Evolutionary conservation across 92 coral and sea anemone genomes (phyloP), one percentile per base, ranked within the genome.

Genomic region (Muricea muricata): DNA sequence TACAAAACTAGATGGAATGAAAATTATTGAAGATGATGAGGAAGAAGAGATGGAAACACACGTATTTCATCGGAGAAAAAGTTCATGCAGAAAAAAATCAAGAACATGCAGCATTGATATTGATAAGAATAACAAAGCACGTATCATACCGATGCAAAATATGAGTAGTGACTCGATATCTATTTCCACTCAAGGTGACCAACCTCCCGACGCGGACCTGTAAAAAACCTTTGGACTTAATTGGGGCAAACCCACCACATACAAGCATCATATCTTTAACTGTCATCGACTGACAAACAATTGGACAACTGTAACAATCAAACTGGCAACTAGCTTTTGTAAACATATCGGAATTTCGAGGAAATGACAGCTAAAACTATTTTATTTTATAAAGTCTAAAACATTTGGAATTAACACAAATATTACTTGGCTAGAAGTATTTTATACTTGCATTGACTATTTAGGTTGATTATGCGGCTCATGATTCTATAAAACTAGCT

Each of bases 1-100:
- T 28, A 31, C 25, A 35, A 54, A 75, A 75, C 10, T 75, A 1
- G 65, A 47, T 40, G 80, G 39, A 29, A 28, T 75, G 80, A 28
- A 35, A 50, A 52, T 75, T 48, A 24, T 50, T 0, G 80, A 75
- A 75, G 65, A 75, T 31, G 66, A 75, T 1, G 65, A 12, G 13
- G 80, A 48, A 18, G 42, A 75, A 18, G 58, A n/a, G n/a, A n/a
- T 13, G n/a, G 60, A 70, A 70, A 55, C 35, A 25, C 58, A 41
- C 1, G 6, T 17, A 11, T 23, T 15, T 13, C 21, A 14, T 20
- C 20, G 23, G 55, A 73, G 21, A 24, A 40, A 65, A 65, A 1
- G 37, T 33, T 15, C 29, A 35, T 1, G 9, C 9, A 21, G 18
- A 17, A 66, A 48, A 71, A 20, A 7, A 7, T 12, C 25, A 73